Evolutionary conservation across 1,140 invertebrate species (phyloP), one percentile per base, ranked within the genome.

Genomic region (Liolophura sinensis): DNA sequence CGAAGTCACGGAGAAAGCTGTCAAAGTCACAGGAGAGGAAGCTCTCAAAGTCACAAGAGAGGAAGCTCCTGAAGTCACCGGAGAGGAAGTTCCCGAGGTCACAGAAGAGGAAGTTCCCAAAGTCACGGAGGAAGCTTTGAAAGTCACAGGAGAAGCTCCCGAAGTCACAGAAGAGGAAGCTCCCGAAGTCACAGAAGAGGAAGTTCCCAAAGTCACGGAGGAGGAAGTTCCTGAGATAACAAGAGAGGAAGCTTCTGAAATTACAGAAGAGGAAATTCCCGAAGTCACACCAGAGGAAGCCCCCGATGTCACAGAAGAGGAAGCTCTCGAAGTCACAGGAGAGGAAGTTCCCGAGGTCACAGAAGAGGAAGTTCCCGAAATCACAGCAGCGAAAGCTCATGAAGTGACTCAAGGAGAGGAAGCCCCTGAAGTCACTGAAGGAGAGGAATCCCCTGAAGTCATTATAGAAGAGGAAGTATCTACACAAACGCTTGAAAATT

Each of bases 61-160:
- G 27, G 24, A n/a, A 48, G 47, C n/a, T 65, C 55, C 47, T 27
- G 54, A 15, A 46, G 51, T 14, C 18, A 59, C 47, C 18, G 24
- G 18, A 56, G 62, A 50, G 16, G 54, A 31, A 25, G 24, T 54
- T 6, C 24, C 24, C 40, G 25, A 47, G 31, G 52, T 20, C 25
- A n/a, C 48, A 22, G 27, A 56, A 48, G 40, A 68, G 18, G 31
- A 58, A 51, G 60, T 63, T 50, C n/a, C 25, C 25, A 12, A 50
- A 25, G 14, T 46, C 15, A 58, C n/a, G 52, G 25, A 48, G 57
- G 64, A 67, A 60, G 68, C 64, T 31, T 62, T n/a, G n/a, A n/a
- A n/a, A n/a, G n/a, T 55, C 59, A 61, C 47, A 62, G 27, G 62
- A 57, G 57, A 20, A 31, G 59, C 11, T 61, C 67, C 48, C 60